Evolutionary conservation across 1,140 invertebrate genomes (phyloP), one percentile per base, ranked within the genome.

Genomic region (Cotesia typhae): DNA sequence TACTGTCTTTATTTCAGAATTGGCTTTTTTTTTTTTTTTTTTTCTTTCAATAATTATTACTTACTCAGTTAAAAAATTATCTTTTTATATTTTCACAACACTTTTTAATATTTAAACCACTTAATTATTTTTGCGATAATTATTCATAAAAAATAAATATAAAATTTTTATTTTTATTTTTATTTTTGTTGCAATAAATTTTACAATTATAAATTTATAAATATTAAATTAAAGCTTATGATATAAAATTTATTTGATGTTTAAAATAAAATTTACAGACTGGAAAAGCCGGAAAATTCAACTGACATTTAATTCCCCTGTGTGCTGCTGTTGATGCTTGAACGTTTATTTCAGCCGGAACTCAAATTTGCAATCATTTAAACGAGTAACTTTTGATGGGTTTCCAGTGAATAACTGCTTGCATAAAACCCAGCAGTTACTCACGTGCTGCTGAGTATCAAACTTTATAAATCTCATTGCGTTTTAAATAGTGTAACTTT

Each of bases 401-500:
- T 85, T 80, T 84, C 82, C n/a, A 86, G 74, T 6, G 87, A 83
- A 61, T 81, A 78, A 38, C 77, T 79, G 0, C 82, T 80, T 9
- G 81, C 79, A 65, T 87, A 88, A 0, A 81, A 77, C 70, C 83
- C 84, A 0, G 87, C 87, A 74, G 17, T 17, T 17, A 17, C 17
- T 17, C 89, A 89, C 0, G 82, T 81, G 3, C 86, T 82, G 75
- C 89, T 7, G 79, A 86, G 4, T 84, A 80, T 4, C 82, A 83
- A 5, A 80, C 81, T 9, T 85, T 85, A 74, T 88, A 88, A 83
- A 28, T 88, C 78, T 0, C 81, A 82, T 10, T 84, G 82, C 10
- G 87, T 83, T 9, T 87, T 85, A 79, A 92, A 92, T 4, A 86
- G 84, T 51, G 90, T 83, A 0, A 89, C 88, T 75, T 92, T 93